Conservation (phyloP, 2,888 invertebrate genomes). For the Netelia fuscicornis region DNA sequence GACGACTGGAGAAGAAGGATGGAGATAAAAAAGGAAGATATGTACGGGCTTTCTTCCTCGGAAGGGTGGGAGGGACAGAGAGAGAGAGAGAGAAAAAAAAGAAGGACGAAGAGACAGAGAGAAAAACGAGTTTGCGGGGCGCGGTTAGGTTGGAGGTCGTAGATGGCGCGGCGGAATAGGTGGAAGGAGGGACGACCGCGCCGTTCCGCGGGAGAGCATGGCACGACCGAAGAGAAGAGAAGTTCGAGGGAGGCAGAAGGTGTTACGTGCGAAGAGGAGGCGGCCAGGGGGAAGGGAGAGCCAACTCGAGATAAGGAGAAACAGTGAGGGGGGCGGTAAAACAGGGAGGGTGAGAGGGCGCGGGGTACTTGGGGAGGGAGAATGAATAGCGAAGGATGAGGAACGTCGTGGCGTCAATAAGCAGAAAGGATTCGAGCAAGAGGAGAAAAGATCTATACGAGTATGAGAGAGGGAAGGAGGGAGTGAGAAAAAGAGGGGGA, state of each 20-base stretch:
- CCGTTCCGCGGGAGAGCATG: slow-evolving; percentile 52
- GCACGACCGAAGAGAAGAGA: slow-evolving; percentile 68
- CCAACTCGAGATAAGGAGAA: slow-evolving; percentile 55
- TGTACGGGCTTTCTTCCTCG: neutral
- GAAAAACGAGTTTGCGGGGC: slow-evolving; percentile 60
- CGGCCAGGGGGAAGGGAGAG: slow-evolving; percentile 40
- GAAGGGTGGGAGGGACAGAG: slow-evolving; percentile 56
- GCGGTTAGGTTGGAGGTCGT: slow-evolving; percentile 63
- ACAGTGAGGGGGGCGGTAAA: slow-evolving; percentile 29
- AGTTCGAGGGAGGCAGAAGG: slow-evolving; percentile 66
- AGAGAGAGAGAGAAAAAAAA: slow-evolving; percentile 11
- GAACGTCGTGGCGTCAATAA: slow-evolving; percentile 62
- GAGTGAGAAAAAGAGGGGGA: slow-evolving; percentile 14
- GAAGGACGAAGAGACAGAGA: slow-evolving; percentile 40
- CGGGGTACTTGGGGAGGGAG: neutral
- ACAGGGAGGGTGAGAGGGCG: slow-evolving; percentile 42
- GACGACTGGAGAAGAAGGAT: slow-evolving; percentile 46
- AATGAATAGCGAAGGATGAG: slow-evolving; percentile 51
- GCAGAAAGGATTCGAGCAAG: slow-evolving; percentile 34
- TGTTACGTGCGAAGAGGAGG: slow-evolving; percentile 64
- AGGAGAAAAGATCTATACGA: slow-evolving; percentile 8
- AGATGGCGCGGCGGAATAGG: slow-evolving; percentile 29
- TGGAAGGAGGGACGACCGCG: slow-evolving; percentile 65
- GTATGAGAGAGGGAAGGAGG: slow-evolving; percentile 30
- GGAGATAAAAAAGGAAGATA: slow-evolving; percentile 48